A percentile compares a stretch with the other conserved stretches of the same genome.
phyloP scores from a whole-genome alignment of 2,113 vertebrate species.

The Cryptotis parvus region DNA sequence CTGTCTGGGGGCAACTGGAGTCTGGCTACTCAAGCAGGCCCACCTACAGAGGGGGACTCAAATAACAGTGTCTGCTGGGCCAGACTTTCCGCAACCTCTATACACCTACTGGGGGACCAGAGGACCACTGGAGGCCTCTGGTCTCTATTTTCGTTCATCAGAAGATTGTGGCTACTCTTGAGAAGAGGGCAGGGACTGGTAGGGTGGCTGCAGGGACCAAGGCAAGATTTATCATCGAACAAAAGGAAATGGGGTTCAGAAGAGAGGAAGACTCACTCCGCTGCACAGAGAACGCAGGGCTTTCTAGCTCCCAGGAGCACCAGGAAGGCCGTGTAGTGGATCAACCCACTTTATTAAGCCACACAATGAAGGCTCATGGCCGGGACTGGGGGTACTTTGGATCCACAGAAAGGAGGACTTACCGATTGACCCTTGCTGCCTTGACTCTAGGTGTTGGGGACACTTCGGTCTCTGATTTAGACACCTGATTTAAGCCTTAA shows the following conservation, averaged over 20 bases:
- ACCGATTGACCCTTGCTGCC: rapidly evolving
- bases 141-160: background rate
- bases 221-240: background rate
- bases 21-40: too few relatives aligned
- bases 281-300: background rate
- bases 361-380: rapidly evolving
- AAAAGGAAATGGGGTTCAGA: background rate
- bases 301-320: background rate
- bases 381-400: background rate
- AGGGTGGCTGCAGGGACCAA: too few relatives aligned
- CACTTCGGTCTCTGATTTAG: too few relatives aligned
- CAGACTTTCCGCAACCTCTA: conserved; percentile 22
- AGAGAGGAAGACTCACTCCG: background rate
- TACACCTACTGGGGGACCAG: background rate
- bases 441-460: background rate
- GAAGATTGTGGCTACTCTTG: background rate
- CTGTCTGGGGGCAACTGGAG: too few relatives aligned
- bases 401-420: background rate
- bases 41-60: background rate
- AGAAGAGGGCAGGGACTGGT: rapidly evolving
- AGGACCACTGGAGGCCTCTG: background rate
- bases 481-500: background rate
- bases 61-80: too few relatives aligned
- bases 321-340: rapidly evolving
- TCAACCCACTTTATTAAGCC: too few relatives aligned